Conservation (phyloP, 2,113 vertebrate species). For the Acrocephalus arundinaceus region DNA sequence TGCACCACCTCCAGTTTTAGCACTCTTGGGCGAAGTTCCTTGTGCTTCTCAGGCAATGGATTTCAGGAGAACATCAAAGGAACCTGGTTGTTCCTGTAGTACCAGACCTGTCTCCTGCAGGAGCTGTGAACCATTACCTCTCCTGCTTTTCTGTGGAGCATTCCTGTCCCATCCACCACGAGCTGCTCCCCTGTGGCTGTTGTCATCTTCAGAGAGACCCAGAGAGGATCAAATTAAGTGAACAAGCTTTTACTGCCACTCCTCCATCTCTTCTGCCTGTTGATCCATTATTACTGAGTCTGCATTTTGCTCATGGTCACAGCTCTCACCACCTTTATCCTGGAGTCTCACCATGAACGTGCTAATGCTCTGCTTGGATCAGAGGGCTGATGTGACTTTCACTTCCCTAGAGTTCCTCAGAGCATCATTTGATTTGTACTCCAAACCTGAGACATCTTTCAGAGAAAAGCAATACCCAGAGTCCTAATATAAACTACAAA, state of each 20-base stretch:
- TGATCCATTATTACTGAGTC: neutral
- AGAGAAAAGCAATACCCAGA: neutral
- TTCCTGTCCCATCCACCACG: neutral
- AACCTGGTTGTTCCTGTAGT: neutral
- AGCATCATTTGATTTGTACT: neutral
- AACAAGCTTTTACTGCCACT: neutral
- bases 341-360: accelerated
- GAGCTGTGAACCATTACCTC: neutral
- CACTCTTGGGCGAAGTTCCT: neutral
- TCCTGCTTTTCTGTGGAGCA: neutral
- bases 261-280: neutral
- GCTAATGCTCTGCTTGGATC: neutral
- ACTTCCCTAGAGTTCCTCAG: neutral
- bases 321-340: accelerated
- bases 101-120: neutral
- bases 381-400: neutral
- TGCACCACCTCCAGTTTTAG: neutral
- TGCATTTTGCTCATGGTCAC: neutral
- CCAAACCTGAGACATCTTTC: neutral
- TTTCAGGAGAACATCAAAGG: neutral
- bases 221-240: neutral
- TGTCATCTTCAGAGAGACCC: neutral
- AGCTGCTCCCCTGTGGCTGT: neutral
- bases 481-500: neutral
- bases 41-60: neutral